phyloP scores from a whole-genome alignment of 2,113 vertebrate genomes.

The Ardeotis arabs region DNA sequence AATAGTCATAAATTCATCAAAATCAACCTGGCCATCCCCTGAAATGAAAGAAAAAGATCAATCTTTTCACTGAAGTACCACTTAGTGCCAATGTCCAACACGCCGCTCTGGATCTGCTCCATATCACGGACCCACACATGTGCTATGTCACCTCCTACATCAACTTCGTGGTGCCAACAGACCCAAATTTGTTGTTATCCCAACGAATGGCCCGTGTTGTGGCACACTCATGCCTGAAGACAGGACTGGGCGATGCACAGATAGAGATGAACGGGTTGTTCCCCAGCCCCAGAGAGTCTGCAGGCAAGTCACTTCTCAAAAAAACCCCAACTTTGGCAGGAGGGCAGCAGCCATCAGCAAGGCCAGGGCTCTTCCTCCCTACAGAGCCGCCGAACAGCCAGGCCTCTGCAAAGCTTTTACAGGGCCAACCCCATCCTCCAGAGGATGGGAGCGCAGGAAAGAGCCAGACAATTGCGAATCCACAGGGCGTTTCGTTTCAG shows the following conservation, averaged over 20 bases:
- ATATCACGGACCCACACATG: accelerated
- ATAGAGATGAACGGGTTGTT: neutral
- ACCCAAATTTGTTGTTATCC: neutral
- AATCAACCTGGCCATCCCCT: slow-evolving; percentile 98
- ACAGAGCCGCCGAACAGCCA: neutral
- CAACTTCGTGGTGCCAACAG: accelerated
- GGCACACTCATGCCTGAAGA: neutral
- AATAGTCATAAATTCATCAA: slow-evolving; percentile 98
- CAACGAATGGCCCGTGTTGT: accelerated
- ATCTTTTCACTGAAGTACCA: neutral
- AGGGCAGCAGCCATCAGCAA: neutral
- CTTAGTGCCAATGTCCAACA: neutral
- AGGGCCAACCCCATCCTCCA: neutral
- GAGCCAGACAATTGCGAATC: neutral
- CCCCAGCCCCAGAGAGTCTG: neutral
- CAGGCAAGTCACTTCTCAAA: neutral
- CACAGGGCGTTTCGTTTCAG: neutral
- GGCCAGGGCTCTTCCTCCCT: neutral
- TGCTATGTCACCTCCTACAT: neutral
- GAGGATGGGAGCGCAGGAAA: neutral
- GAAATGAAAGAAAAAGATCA: slow-evolving; percentile 44
- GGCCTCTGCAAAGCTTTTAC: neutral
- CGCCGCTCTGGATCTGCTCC: neutral
- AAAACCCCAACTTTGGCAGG: neutral
- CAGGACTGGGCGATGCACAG: neutral